Percentiles rank a stretch among this genome's conserved stretches.
Evolutionary conservation across 2,797 vertebrate species (phyloP).

Genomic region (Xerus rutilus): DNA sequence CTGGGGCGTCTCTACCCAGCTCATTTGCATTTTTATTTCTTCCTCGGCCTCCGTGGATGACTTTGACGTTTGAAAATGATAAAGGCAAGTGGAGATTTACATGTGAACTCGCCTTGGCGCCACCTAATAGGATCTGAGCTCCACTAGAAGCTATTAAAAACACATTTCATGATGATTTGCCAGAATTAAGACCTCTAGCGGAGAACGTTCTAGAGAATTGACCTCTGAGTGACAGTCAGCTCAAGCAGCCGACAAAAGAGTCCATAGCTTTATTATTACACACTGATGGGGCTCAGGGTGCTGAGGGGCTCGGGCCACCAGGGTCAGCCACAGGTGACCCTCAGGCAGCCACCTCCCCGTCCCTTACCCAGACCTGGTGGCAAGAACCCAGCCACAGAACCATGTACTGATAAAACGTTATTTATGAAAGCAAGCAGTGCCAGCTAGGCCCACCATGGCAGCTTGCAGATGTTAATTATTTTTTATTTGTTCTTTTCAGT

Average conservation of each 20-base stretch:
- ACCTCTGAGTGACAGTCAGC: not conserved
- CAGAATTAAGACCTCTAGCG: conserved; percentile 55
- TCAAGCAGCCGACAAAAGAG: accelerated
- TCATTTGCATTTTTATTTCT: conserved; percentile 80
- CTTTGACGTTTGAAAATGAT: conserved; percentile 73
- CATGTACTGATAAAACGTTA: not conserved
- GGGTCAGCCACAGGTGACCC: not conserved
- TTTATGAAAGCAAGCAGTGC: not conserved
- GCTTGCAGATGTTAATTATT: too few relatives aligned
- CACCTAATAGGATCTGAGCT: conserved; percentile 75
- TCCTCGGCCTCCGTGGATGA: conserved; percentile 63
- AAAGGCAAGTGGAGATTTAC: conserved; percentile 74
- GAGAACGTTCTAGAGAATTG: conserved; percentile 30
- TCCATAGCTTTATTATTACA: accelerated
- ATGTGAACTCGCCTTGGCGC: conserved; percentile 65
- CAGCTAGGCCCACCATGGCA: accelerated
- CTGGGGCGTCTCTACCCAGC: conserved; percentile 2
- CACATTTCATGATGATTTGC: conserved; percentile 74
- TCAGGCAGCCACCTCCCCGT: not conserved
- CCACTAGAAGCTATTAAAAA: conserved; percentile 80
- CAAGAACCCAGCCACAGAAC: accelerated
- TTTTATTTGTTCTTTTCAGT: too few relatives aligned
- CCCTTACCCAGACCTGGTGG: accelerated
- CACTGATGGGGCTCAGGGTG: not conserved
- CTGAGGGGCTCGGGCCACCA: not conserved